These are phyloP conservation scores for Tromatobia lineatoria DNA, from an alignment of 2,888 invertebrate genomes.

Conservation along the genomic window DNA sequence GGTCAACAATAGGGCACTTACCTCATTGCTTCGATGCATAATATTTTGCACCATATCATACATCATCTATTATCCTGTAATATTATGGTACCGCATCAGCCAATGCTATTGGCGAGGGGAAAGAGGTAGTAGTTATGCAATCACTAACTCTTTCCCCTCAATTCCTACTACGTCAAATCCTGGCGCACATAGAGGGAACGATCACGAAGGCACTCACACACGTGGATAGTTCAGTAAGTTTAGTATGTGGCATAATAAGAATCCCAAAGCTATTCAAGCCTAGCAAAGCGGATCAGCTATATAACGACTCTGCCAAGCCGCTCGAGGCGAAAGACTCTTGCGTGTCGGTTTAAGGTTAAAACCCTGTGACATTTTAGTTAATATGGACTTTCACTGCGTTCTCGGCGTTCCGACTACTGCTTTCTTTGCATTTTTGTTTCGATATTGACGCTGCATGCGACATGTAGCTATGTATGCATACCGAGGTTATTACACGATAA, in stretches of 20 bases:
- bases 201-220: conserved; percentile 47
- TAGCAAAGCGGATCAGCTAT: conserved; percentile 15
- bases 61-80: neutral
- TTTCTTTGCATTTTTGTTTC: conserved; percentile 82
- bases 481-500: conserved; percentile 46
- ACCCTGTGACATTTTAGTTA: conserved; percentile 83
- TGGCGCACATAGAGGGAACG: conserved; percentile 24
- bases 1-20: neutral
- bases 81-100: neutral
- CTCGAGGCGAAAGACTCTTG: conserved; percentile 67
- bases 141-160: no score
- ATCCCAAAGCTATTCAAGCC: conserved; percentile 28
- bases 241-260: conserved; percentile 49
- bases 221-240: conserved; percentile 48
- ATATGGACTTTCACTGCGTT: conserved; percentile 81
- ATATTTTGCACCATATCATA: neutral
- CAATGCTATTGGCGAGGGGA: conserved; percentile 19
- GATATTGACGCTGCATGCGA: conserved; percentile 19
- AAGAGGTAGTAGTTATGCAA: conserved; percentile 55
- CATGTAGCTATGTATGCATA: conserved; percentile 7
- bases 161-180: no score
- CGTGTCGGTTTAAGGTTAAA: conserved; percentile 81
- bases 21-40: neutral
- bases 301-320: conserved; percentile 49
- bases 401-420: conserved; percentile 75